Evolutionary conservation across 2,113 vertebrate species (phyloP).

Genomic region (Rhizomys pruinosus): DNA sequence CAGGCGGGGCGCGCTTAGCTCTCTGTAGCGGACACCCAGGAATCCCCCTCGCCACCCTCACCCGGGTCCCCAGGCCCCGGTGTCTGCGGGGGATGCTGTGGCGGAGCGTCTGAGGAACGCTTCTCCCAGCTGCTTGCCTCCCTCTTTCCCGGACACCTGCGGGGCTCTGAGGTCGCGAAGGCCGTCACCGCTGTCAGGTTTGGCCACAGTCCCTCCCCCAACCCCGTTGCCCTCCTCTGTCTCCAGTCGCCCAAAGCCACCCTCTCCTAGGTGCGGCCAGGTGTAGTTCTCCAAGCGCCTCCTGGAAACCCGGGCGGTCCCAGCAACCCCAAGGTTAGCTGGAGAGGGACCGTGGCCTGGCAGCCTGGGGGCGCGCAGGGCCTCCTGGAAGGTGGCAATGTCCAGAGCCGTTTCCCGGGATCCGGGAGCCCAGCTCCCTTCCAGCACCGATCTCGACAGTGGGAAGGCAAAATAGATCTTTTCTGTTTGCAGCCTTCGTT

Average conservation of each 20-base stretch:
- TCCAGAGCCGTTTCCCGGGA: neutral
- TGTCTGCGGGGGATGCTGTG: neutral
- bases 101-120: neutral
- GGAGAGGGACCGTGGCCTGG: neutral
- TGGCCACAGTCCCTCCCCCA: conserved; percentile 14
- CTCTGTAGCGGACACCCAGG: neutral
- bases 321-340: neutral
- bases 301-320: neutral
- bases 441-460: neutral
- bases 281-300: neutral
- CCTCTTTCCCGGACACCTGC: conserved; percentile 14
- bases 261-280: neutral
- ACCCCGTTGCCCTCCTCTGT: neutral
- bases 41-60: neutral
- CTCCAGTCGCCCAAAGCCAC: neutral
- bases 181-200: neutral
- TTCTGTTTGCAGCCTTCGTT: neutral
- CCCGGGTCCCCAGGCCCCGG: neutral
- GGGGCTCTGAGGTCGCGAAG: conserved; percentile 3
- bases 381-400: neutral
- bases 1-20: neutral
- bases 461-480: conserved; percentile 13
- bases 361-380: neutral
- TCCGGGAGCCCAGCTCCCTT: neutral
- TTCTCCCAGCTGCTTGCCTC: neutral